Evolutionary conservation across 2,113 vertebrate genomes (phyloP), one percentile per base, ranked within the genome.

Genomic region (Rutilus rutilus): DNA sequence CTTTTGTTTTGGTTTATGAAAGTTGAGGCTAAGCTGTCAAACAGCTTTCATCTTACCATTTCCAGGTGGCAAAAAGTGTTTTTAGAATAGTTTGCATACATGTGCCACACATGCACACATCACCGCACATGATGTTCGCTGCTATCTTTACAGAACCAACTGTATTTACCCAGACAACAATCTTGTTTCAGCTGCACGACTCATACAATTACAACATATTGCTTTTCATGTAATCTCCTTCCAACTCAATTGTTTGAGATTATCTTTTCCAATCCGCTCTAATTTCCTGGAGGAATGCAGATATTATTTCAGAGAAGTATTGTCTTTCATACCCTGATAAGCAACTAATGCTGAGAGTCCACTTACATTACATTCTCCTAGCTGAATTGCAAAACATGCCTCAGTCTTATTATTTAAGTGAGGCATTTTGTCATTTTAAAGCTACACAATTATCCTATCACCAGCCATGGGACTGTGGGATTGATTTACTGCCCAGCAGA

Each of bases 401-500:
- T 42, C 1, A 4, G 67, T 23, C 67, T 71, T 75, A 45, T 64
- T 36, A 64, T 80, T 80, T 80, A 80, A 47, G 15, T 0, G 7
- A 30, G 39, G 14, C 59, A 30, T 64, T 80, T 80, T 47, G 14
- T 47, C 23, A 42, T 80, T 80, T 64, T 64, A 64, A 45, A 80
- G n/a, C 78, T 80, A 47, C 39, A 27, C 78, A 65, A 64, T 65
- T 80, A 80, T 25, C 59, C 25, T 19, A 15, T 47, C 14, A 80
- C 4, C 36, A 25, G 8, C 59, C 59, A 21, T 64, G n/a, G n/a
- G 36, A 47, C 14, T 47, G 78, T 80, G 78, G n/a, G 59, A 80
- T 80, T 64, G 78, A 80, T 64, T 80, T 80, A 47, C 39, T 30
- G 59, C 78, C n/a, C 59, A 64, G 78, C 39, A 65, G 36, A 64